Evolutionary conservation across 2,888 invertebrate genomes (phyloP).

Genomic region (Temnothorax rugatulus): DNA sequence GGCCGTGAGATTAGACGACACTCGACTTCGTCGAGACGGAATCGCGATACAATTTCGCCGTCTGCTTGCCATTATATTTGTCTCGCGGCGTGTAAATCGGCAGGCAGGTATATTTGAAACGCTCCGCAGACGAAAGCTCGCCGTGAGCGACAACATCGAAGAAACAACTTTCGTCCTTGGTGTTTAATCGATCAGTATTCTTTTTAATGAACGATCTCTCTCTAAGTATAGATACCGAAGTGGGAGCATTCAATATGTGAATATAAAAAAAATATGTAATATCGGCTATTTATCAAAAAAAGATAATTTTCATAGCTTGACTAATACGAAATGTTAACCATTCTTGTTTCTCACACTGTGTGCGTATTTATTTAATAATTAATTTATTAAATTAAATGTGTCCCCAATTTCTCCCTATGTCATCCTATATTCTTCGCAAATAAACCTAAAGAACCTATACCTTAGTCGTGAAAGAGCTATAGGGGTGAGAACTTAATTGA

Average conservation of each 20-base stretch:
- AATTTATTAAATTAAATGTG: not conserved
- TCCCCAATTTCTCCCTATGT: not conserved
- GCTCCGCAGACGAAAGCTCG: not conserved
- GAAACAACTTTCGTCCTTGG: not conserved
- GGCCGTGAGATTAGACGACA: constrained; percentile 43
- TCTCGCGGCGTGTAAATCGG: constrained; percentile 14
- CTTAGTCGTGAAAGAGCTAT: not conserved
- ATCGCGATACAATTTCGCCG: constrained; percentile 37
- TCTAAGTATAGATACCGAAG: not conserved
- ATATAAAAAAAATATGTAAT: not conserved
- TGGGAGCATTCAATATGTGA: not conserved
- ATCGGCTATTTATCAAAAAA: not conserved
- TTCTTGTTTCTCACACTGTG: not conserved
- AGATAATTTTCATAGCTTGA: not conserved
- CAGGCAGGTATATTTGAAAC: constrained; percentile 21
- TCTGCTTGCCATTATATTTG: constrained; percentile 45
- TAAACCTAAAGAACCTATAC: not conserved
- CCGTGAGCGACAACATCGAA: not conserved
- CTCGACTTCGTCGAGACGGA: constrained; percentile 9
- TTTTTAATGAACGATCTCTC: not conserved
- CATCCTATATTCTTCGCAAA: not conserved
- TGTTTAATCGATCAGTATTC: not conserved
- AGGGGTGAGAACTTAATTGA: not conserved
- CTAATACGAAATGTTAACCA: not conserved
- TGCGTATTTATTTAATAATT: not conserved